Evolutionary conservation across 2,797 vertebrate genomes (phyloP), one percentile per base, ranked within the genome.

Genomic region (Psittacula derbiana): DNA sequence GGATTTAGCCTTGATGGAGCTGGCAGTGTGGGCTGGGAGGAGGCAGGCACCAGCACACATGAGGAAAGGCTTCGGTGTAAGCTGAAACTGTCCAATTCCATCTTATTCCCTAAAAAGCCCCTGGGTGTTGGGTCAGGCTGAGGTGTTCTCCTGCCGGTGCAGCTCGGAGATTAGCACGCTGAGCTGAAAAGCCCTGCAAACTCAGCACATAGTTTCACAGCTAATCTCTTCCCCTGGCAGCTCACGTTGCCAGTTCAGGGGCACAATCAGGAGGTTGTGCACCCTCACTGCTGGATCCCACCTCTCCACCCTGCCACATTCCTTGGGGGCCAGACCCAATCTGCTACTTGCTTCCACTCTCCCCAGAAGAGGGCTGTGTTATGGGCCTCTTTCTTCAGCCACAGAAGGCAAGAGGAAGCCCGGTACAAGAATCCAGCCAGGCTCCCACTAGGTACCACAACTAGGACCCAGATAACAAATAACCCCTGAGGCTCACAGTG

Each of bases 191-290:
- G 82, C 87, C 82, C 73, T 91, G 95, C 90, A 74, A 40, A 78
- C 92, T 97, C 96, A 96, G 97, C 97, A 11, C 91, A 96, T 97
- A 96, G 25, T 49, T 96, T 52, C 81, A 12, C 40, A 40, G 93
- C 93, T 97, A 95, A 97, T 95, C 95, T 90, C 66, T 87, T 70
- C 62, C 55, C 30, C 80, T 79, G 90, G 92, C 84, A 93, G 87
- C 94, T 95, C 95, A 90, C 10, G 2, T 21, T 92, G 94, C 74
- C 76, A 78, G 12, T 28, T 43, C 72, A 7, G 90, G 66, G 90
- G 76, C 83, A 96, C 93, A 94, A 90, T 84, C 83, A 23, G 78
- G 57, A 91, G 86, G 80, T 0, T 88, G 92, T 90, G 67, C 5
- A 10, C 91, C 86, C 49, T 80, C 90, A 57, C 90, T 1, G 7